Conservation (phyloP, 2,888 invertebrate genomes). For the Sylvicola cinctus region DNA sequence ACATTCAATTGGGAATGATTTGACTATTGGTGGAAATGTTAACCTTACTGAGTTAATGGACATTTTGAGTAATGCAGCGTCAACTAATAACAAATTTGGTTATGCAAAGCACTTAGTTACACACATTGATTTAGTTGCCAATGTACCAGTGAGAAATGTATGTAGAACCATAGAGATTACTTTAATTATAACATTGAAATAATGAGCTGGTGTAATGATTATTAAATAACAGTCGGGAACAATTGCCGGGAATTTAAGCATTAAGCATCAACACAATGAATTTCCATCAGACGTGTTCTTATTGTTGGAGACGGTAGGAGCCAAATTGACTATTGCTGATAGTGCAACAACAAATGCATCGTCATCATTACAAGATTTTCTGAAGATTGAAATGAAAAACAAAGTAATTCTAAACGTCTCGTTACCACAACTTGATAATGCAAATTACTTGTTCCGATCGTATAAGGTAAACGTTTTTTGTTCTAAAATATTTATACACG, state of each 20-base stretch:
- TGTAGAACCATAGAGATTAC: too few relatives aligned
- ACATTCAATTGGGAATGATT: slow-evolving; percentile 10
- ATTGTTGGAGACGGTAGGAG: slow-evolving; percentile 24
- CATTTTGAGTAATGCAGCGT: slow-evolving; percentile 21
- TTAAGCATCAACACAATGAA: slow-evolving; percentile 36
- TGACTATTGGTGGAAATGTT: slow-evolving; percentile 29
- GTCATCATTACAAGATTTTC: slow-evolving; percentile 29
- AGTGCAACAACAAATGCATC: slow-evolving; percentile 9
- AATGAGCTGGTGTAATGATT: too few relatives aligned
- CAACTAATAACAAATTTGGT: slow-evolving; percentile 27
- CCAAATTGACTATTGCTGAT: slow-evolving; percentile 18
- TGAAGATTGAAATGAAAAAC: slow-evolving; percentile 38
- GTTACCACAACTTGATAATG: slow-evolving; percentile 24
- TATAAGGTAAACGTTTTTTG: too few relatives aligned
- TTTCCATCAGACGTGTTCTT: slow-evolving; percentile 41
- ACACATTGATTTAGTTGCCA: slow-evolving; percentile 44
- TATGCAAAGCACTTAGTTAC: slow-evolving; percentile 26
- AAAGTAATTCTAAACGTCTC: slow-evolving; percentile 40
- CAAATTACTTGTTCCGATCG: slow-evolving; percentile 22
- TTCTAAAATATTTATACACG: too few relatives aligned
- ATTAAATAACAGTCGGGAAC: slow-evolving; percentile 31
- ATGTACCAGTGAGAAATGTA: slow-evolving; percentile 50
- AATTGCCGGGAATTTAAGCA: slow-evolving; percentile 41
- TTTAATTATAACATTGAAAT: background rate
- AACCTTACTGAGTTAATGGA: slow-evolving; percentile 31